These are phyloP conservation scores for Zelostemma sp. DNA, from an alignment of 1,140 invertebrate species.

Conservation along the genomic window DNA sequence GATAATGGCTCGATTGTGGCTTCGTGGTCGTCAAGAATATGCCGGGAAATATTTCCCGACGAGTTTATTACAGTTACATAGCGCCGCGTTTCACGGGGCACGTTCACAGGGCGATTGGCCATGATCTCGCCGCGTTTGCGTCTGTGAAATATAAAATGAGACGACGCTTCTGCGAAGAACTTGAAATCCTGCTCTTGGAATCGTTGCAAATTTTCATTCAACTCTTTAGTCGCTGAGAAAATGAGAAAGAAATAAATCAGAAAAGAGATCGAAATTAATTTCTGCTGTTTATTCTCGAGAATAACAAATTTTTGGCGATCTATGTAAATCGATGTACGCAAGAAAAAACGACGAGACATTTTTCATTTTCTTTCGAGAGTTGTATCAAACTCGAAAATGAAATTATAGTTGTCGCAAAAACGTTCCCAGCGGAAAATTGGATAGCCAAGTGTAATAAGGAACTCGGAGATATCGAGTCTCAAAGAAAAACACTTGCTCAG, in stretches of 20 bases:
- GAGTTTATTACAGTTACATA: slow-evolving; percentile 33
- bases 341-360: too few species aligned
- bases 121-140: slow-evolving; percentile 3
- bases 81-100: slow-evolving; percentile 12
- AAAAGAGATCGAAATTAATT: too few species aligned
- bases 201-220: not conserved
- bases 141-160: not conserved
- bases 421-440: too few species aligned
- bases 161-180: not conserved
- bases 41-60: slow-evolving; percentile 26
- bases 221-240: not conserved
- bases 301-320: too few species aligned
- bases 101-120: slow-evolving; percentile 15
- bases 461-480: not conserved
- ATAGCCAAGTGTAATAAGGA: too few species aligned
- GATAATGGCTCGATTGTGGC: slow-evolving; percentile 35
- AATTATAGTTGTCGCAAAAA: too few species aligned
- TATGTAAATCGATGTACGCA: too few species aligned
- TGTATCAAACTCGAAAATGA: too few species aligned
- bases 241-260: not conserved
- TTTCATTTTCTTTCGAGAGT: too few species aligned
- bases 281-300: too few species aligned
- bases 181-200: not conserved
- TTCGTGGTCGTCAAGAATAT: slow-evolving; percentile 9
- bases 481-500: not conserved